phyloP scores from a whole-genome alignment of 2,113 vertebrate species.

The Neolamprologus hecqui region DNA sequence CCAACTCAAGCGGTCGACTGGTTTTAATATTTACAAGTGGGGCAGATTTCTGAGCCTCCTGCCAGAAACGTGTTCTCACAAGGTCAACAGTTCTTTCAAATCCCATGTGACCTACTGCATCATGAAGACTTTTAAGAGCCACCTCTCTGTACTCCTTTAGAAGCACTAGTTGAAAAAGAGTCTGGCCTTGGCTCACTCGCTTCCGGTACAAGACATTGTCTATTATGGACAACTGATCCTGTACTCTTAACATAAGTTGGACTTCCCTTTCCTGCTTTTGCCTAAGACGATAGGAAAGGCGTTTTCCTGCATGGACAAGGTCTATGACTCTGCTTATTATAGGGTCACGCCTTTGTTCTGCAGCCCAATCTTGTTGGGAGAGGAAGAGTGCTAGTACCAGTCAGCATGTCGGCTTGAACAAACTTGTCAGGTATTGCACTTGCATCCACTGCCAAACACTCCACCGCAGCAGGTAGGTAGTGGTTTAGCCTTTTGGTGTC shows the following conservation, averaged over 20 bases:
- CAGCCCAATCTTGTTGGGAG: neutral
- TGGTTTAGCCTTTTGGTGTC: neutral
- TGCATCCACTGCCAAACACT: neutral
- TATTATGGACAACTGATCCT: neutral
- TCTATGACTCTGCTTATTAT: neutral
- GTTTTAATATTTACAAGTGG: no score
- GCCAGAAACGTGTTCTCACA: no score
- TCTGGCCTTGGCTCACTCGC: neutral
- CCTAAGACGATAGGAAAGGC: neutral
- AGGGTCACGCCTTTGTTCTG: neutral
- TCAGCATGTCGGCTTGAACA: rapidly evolving
- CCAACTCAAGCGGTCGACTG: no score
- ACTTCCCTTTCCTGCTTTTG: neutral
- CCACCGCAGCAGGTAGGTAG: neutral
- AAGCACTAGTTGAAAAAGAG: neutral
- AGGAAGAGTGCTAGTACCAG: neutral
- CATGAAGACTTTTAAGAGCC: neutral
- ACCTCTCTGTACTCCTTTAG: rapidly evolving
- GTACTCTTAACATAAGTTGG: neutral
- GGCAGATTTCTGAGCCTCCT: no score
- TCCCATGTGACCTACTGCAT: neutral
- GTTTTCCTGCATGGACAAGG: neutral
- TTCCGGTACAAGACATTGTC: neutral
- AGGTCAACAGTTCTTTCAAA: neutral
- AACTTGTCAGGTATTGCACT: neutral